Base-by-base conservation (phyloP, 2,888 invertebrate species). In the Flexamia atlantica region DNA sequence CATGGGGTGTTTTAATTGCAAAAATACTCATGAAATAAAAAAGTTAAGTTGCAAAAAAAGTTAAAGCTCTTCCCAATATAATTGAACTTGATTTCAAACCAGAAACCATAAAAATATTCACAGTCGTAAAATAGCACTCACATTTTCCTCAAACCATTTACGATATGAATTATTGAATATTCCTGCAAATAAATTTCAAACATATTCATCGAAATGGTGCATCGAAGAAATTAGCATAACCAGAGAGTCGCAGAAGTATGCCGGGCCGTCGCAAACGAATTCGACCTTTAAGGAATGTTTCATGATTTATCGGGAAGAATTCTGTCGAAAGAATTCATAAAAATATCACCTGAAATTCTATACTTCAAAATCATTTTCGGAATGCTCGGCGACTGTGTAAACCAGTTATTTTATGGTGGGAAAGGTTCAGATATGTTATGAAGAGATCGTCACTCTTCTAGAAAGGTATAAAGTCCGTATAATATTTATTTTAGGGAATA, bases 311-410 rank as follows among this genome's bases (percentile, higher is more conserved):
- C 23, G 57, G 57, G 57, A 4, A n/a, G 57, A 57, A 57, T 57
- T n/a, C 23, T 20, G 57, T 5, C 2, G 57, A 57, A 57, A 57
- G 57, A 57, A 57, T 57, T 57, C 57, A 57, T 57, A 57, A 57
- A 57, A 57, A 57, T 57, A 57, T 57, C 57, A 23, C 57, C 57
- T 57, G 57, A 57, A 57, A 57, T 57, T 57, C 57, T 57, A 57
- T 57, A 57, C 57, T 57, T 57, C 57, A 57, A 57, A 57, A 23
- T 57, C 57, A 57, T 57, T 57, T 57, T 57, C 23, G 57, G 57
- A 57, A 57, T 57, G 20, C 23, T 23, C 23, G 23, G 2, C 23
- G 57, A 57, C 57, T 57, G 23, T 17, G n/a, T 57, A 57, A 57
- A 57, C 57, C 57, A 57, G 57, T 57, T 57, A 23, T 20, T 57